Conservation (phyloP, 2,113 vertebrate genomes). For the Mus musculus region DNA sequence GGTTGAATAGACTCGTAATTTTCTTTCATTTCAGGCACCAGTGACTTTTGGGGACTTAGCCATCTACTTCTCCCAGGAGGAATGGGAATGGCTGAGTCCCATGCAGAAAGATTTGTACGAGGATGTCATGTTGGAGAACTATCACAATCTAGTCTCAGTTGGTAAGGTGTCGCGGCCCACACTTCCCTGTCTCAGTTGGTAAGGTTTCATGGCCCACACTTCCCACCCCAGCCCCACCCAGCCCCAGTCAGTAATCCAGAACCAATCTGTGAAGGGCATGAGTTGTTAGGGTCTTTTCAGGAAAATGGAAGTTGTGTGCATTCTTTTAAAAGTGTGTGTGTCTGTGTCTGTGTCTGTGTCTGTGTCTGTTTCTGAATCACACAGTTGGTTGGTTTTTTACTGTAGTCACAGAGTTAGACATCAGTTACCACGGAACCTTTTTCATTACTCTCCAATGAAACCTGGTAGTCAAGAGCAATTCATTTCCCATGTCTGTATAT, state of each 20-base stretch:
- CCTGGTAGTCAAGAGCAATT: not conserved
- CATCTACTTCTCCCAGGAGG: constrained; percentile 76
- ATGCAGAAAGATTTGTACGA: constrained; percentile 59
- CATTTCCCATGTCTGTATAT: not conserved
- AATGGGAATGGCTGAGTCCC: constrained; percentile 74
- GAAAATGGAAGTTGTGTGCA: not conserved
- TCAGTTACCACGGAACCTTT: not conserved
- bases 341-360: not conserved
- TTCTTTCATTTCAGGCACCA: constrained; percentile 57
- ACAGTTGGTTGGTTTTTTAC: not conserved
- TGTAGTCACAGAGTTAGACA: not conserved
- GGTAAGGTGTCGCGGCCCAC: constrained; percentile 41
- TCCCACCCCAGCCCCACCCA: no score
- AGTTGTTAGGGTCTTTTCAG: not conserved
- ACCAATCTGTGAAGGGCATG: fast-evolving
- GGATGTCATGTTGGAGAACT: constrained; percentile 78
- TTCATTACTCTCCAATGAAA: not conserved
- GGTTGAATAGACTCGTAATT: not conserved
- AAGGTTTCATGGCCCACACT: not conserved
- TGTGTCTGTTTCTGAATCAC: not conserved
- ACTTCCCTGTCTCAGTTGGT: constrained; percentile 45
- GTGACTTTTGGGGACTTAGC: constrained; percentile 74
- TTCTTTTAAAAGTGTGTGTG: not conserved
- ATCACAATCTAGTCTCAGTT: constrained; percentile 46
- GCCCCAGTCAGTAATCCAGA: not conserved